phyloP scores from a whole-genome alignment of 2,797 vertebrate species.

The Intellagama lesueurii region DNA sequence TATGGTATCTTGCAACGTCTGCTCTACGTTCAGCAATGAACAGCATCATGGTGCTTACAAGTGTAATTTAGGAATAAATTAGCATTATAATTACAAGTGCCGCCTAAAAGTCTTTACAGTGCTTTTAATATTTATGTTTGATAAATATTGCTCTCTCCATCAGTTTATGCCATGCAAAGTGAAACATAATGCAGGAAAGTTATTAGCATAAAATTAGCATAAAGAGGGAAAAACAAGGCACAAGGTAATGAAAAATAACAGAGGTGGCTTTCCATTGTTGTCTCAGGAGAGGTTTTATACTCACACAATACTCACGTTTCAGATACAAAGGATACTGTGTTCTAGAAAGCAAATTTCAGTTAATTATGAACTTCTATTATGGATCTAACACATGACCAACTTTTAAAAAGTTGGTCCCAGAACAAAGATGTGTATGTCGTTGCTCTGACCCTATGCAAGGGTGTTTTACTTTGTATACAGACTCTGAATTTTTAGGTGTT shows the following conservation, averaged over 20 bases:
- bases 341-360: conserved; percentile 68
- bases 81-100: conserved; percentile 75
- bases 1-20: conserved; percentile 56
- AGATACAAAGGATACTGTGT: conserved; percentile 43
- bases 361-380: conserved; percentile 64
- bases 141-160: conserved; percentile 76
- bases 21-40: conserved; percentile 61
- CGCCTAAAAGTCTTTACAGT: conserved; percentile 70
- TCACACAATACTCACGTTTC: conserved; percentile 11
- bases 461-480: conserved; percentile 9
- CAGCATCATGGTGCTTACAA: conserved; percentile 51
- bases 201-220: conserved; percentile 75
- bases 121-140: conserved; percentile 77
- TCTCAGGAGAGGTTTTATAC: conserved; percentile 61
- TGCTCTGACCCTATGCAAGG: conserved; percentile 45
- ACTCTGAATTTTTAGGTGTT: background rate
- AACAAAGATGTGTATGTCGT: background rate
- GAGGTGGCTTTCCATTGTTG: conserved; percentile 64
- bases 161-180: conserved; percentile 73
- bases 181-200: conserved; percentile 69
- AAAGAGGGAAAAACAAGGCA: conserved; percentile 68
- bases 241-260: conserved; percentile 74
- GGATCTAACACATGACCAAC: conserved; percentile 43
- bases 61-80: conserved; percentile 74
- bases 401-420: conserved; percentile 51